Percentiles rank a stretch among this genome's conserved stretches.
Conservation (phyloP, 30 jellyfish, hydroid and myxozoan species). For the Calvadosia cruxmelitensis region DNA sequence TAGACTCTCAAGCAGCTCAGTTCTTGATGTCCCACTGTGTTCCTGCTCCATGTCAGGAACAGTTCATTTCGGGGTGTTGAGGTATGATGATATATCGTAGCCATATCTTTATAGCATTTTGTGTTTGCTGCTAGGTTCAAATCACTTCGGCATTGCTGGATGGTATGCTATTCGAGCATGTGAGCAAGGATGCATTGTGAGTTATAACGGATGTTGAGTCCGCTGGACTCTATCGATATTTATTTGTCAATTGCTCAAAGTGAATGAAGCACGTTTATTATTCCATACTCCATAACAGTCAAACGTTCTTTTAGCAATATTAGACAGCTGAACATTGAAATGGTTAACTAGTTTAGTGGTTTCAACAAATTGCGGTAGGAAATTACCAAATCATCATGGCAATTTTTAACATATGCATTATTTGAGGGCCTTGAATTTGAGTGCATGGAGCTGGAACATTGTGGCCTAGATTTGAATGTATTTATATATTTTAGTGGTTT, state of each 20-base stretch:
- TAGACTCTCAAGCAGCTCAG: too few relatives aligned
- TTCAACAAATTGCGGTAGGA: too few relatives aligned
- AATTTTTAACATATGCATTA: too few relatives aligned
- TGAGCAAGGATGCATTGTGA: slow-evolving; percentile 49
- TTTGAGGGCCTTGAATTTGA: too few relatives aligned
- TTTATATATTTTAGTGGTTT: too few relatives aligned
- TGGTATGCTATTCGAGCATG: slow-evolving; percentile 50
- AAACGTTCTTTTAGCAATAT: not conserved
- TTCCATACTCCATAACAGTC: not conserved
- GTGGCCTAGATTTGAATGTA: too few relatives aligned
- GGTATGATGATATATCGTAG: too few relatives aligned
- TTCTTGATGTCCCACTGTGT: not conserved
- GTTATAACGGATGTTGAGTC: not conserved
- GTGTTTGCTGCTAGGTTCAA: slow-evolving; percentile 24
- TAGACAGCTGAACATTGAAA: too few relatives aligned
- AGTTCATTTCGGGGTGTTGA: not conserved
- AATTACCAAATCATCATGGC: too few relatives aligned
- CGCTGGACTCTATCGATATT: too few relatives aligned
- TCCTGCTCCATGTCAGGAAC: not conserved
- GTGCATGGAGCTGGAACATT: too few relatives aligned
- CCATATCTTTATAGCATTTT: not conserved
- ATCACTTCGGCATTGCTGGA: slow-evolving; percentile 63
- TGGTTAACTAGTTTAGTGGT: too few relatives aligned
- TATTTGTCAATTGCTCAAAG: not conserved
- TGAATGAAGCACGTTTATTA: not conserved